phyloP scores from a whole-genome alignment of 2,888 invertebrate genomes.

The Notocelia uddmanniana region DNA sequence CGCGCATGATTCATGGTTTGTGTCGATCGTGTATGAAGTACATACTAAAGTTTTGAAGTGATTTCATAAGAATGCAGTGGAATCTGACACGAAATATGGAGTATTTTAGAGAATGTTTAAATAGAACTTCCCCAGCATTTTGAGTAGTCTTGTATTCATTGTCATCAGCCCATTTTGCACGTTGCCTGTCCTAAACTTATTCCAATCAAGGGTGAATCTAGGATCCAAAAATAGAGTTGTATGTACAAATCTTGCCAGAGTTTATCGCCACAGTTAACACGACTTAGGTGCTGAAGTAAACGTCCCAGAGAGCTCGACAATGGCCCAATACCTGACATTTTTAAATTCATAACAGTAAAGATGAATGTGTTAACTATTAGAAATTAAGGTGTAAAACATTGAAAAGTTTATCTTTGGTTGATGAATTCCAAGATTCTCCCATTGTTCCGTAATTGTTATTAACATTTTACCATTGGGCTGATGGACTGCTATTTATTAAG shows the following conservation, averaged over 20 bases:
- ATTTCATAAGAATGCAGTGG: neutral
- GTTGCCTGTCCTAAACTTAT: conserved; percentile 40
- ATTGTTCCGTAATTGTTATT: neutral
- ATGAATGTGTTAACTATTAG: neutral
- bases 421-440: conserved; percentile 15
- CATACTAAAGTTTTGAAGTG: neutral
- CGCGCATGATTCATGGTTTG: neutral
- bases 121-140: conserved; percentile 36
- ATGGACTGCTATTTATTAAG: conserved; percentile 36
- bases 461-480: conserved; percentile 42
- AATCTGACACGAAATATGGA: conserved; percentile 29
- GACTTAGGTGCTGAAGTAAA: neutral
- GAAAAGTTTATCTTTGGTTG: neutral
- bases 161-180: conserved; percentile 42
- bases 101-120: conserved; percentile 39
- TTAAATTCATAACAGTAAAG: neutral
- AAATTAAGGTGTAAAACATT: neutral
- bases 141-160: conserved; percentile 41
- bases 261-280: neutral
- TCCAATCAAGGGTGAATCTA: conserved; percentile 8
- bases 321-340: neutral
- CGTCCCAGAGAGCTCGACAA: neutral
- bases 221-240: neutral
- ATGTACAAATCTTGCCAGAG: neutral
- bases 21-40: neutral